A percentile compares a stretch with the other conserved stretches of the same genome.
phyloP scores from a whole-genome alignment of 2,113 vertebrate species.

The Corythoichthys haematopterus region DNA sequence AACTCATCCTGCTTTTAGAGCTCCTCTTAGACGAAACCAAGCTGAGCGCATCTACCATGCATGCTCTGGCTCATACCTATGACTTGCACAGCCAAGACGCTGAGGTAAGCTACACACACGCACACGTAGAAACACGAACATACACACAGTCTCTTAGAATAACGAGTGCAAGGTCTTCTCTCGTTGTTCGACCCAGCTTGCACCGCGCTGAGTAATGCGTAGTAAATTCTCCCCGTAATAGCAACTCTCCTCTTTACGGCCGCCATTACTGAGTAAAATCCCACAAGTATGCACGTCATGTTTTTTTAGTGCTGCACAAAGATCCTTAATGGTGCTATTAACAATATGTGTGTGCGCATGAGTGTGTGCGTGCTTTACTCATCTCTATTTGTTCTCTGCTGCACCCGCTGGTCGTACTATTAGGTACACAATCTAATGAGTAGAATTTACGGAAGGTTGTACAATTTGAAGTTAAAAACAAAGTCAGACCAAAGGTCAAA shows the following conservation, averaged over 20 bases:
- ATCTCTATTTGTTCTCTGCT: constrained; percentile 6
- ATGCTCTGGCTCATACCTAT: constrained; percentile 75
- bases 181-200: constrained; percentile 19
- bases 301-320: constrained; percentile 44
- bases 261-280: constrained; percentile 51
- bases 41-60: constrained; percentile 68
- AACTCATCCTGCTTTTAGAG: constrained; percentile 90
- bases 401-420: neutral
- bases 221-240: constrained; percentile 54
- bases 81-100: constrained; percentile 79
- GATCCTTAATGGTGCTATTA: constrained; percentile 55
- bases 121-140: neutral
- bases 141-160: constrained; percentile 12
- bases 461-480: neutral
- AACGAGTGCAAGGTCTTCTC: constrained; percentile 29
- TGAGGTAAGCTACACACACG: constrained; percentile 77
- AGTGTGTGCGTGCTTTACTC: neutral
- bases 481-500: neutral
- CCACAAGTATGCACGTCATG: constrained; percentile 54
- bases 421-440: neutral
- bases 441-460: neutral
- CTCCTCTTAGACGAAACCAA: constrained; percentile 80
- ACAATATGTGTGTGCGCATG: constrained; percentile 27
- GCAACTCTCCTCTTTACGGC: constrained; percentile 48
- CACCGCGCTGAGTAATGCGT: constrained; percentile 34